phyloP scores from a whole-genome alignment of 1,140 invertebrate genomes.

The Cataglyphis hispanica region DNA sequence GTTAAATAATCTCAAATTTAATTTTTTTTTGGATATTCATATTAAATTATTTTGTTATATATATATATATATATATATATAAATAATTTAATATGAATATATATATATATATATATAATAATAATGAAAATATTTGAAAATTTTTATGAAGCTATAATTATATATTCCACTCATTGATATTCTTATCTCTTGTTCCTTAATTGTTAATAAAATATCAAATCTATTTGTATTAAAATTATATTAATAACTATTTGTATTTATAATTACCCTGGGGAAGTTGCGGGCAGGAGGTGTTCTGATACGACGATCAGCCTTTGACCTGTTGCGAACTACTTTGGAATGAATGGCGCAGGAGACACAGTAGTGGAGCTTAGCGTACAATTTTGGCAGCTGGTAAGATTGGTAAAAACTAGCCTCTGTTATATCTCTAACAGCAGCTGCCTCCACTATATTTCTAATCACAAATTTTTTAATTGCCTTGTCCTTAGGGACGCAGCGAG shows the following conservation, averaged over 20 bases:
- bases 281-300: conserved; percentile 98
- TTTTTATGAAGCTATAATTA: background rate
- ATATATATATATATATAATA: too few species aligned
- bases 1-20: background rate
- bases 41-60: background rate
- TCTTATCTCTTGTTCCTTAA: too few species aligned
- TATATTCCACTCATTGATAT: background rate
- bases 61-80: too few species aligned
- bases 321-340: conserved; percentile 99
- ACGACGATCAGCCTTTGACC: conserved; percentile 97
- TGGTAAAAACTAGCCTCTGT: conserved; percentile 98
- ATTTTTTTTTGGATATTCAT: background rate
- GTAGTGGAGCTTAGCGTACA: conserved; percentile 99
- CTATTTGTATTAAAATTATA: background rate
- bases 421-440: conserved; percentile 99
- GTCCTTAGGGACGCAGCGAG: conserved; percentile 99
- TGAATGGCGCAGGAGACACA: conserved; percentile 99
- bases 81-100: too few species aligned
- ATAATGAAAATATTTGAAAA: background rate
- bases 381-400: conserved; percentile 97
- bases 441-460: conserved; percentile 99
- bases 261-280: conserved; percentile 94
- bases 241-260: conserved; percentile 72
- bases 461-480: conserved; percentile 99
- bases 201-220: too few species aligned